phyloP scores from a whole-genome alignment of 2,113 vertebrate species.

The Leptocoma aspasia region DNA sequence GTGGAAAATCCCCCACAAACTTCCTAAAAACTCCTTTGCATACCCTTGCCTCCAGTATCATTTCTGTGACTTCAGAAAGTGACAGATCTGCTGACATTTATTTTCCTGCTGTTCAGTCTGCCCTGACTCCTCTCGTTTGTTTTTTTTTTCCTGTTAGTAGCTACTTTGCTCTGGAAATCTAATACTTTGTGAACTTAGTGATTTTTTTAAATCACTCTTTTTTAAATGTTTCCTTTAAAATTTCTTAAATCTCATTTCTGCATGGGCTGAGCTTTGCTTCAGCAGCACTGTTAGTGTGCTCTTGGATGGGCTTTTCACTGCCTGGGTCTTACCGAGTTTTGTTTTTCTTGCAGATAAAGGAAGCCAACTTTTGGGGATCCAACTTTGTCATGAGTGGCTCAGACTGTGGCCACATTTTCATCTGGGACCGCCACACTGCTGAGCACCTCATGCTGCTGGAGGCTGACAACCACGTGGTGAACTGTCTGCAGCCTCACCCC shows the following conservation, averaged over 20 bases:
- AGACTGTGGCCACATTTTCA: slow-evolving; percentile 97
- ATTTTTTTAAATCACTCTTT: background rate
- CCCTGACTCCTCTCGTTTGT: background rate
- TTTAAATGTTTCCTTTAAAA: background rate
- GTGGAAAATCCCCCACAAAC: background rate
- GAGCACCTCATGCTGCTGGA: slow-evolving; percentile 97
- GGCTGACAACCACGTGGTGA: slow-evolving; percentile 98
- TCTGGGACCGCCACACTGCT: slow-evolving; percentile 95
- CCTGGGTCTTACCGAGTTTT: background rate
- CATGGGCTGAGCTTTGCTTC: background rate
- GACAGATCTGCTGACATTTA: background rate
- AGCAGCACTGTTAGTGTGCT: background rate
- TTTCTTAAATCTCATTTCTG: background rate
- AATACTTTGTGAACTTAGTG: background rate
- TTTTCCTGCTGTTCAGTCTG: background rate
- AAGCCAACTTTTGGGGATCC: slow-evolving; percentile 97
- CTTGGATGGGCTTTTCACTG: background rate
- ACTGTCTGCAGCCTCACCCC: slow-evolving; percentile 97
- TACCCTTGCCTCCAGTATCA: background rate
- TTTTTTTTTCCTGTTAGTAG: background rate
- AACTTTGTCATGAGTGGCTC: slow-evolving; percentile 99
- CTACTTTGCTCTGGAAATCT: background rate
- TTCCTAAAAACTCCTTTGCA: background rate
- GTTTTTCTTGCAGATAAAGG: slow-evolving; percentile 85
- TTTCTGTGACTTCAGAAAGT: background rate